Evolutionary conservation across 2,797 vertebrate genomes (phyloP), one percentile per base, ranked within the genome.

Genomic region (Zenarchopterus dispar): DNA sequence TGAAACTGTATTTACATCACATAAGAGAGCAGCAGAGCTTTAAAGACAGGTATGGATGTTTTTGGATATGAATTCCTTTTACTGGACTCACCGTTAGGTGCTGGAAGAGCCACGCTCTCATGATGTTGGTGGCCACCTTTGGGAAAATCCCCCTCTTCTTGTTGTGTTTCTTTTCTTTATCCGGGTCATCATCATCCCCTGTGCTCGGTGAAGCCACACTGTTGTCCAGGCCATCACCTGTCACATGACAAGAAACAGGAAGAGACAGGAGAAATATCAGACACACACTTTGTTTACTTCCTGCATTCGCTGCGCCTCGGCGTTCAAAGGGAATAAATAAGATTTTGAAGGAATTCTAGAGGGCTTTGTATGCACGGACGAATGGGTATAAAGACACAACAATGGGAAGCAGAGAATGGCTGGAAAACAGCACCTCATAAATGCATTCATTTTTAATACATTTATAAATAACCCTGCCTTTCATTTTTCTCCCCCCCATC

Each of bases 91-190:
- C 97, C 88, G 97, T 99, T 93, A 99, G 95, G 93, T 99, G 97
- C 94, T 99, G 97, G 94, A 99, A 99, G 91, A 99, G 96, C 97
- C 97, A 99, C 80, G 97, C 97, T 92, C 97, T 96, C 97, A 99
- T 99, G 93, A 99, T 99, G 94, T 99, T 99, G 93, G 97, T 99
- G 90, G 97, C 97, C 94, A 99, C 97, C 95, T 99, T 99, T 78
- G 97, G 97, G 91, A 99, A 99, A 94, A 99, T 99, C 82, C 97
- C 97, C 80, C 97, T 95, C 92, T 99, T 99, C 95, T 99, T 99
- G 95, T 99, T 98, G 91, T 96, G 96, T 84, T 99, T 99, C 96
- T 99, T 99, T 85, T 99, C 97, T 90, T 99, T 99, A 94, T 99
- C 97, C 82, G 97, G 97, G 95, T 99, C 97, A 89, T 99, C 97